Base-by-base conservation (phyloP, 1,140 invertebrate species). In the Pseudoatta argentina region DNA sequence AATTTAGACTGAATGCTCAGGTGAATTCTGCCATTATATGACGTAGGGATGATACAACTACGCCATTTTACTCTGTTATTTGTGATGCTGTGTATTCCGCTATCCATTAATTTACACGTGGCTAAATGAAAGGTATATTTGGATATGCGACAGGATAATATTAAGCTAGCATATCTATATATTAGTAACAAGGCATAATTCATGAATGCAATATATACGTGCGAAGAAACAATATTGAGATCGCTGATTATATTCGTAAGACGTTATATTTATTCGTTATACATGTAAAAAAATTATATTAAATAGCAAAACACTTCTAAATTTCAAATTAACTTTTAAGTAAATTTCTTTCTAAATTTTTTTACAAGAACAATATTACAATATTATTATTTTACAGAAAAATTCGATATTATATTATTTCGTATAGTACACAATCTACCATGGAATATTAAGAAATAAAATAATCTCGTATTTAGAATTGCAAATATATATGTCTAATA, bases 1-100 rank as follows among this genome's bases (percentile, higher is more conserved):
- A 79, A 79, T 69, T 79, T 69, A 69, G 63, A 79, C 48, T 8
- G 63, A 79, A 79, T 55, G 48, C 30, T 69, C 48, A 79, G 63
- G 63, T 79, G 30, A 16, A n/a, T 79, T n/a, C 48, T 79, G 39
- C 34, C 30, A 69, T 69, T 79, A 48, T 69, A 55, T 18, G 14
- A 21, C 21, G 48, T 18, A 69, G 27, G 55, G 48, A n/a, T 79
- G 63, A 79, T 79, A 21, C 51, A 79, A 79, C 63, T 51, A 72
- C 30, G 5, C 39, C 10, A 59, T 12, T 63, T 8, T 53, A 6
- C 39, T 39, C 59, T 57, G 55, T 75, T 83, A 71, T 48, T 75
- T 48, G 55, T 75, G 53, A 73, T 73, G 39, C 55, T 61, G 18
- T 61, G 18, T 75, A 27, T 82, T 63, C 57, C 53, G 6, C 69